phyloP scores from a whole-genome alignment of 2,888 invertebrate species.

The Machimus rusticus region DNA sequence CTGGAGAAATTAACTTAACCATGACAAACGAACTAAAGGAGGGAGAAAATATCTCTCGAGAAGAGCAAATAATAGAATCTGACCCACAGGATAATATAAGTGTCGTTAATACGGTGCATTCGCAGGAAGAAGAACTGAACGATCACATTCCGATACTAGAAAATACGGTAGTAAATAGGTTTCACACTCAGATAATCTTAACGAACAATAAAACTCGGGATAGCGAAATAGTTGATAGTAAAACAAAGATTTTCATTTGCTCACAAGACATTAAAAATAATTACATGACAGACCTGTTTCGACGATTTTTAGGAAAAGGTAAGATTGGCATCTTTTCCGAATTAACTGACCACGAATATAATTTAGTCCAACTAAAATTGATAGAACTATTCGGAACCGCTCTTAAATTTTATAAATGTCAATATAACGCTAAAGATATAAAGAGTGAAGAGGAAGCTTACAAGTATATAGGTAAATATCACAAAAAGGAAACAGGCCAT shows the following conservation, averaged over 20 bases:
- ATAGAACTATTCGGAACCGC: not conserved
- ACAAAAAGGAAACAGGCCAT: conserved; percentile 7
- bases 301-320: not conserved
- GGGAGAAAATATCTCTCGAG: too few species aligned
- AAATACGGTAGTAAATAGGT: not conserved
- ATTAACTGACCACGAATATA: conserved; percentile 12
- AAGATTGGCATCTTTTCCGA: not conserved
- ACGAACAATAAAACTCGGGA: not conserved
- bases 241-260: not conserved
- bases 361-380: conserved; percentile 14
- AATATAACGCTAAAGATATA: not conserved
- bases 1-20: not conserved
- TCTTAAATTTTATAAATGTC: not conserved
- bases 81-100: not conserved
- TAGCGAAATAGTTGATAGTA: not conserved
- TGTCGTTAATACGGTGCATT: not conserved
- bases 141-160: not conserved
- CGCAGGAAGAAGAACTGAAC: not conserved
- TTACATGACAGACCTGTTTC: not conserved
- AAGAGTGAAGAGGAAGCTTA: not conserved
- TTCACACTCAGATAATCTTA: not conserved
- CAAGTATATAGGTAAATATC: not conserved
- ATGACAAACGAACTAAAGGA: too few species aligned
- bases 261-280: not conserved
- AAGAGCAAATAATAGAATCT: not conserved